phyloP scores from a whole-genome alignment of 1,140 invertebrate genomes.

The Ganaspis sp. region DNA sequence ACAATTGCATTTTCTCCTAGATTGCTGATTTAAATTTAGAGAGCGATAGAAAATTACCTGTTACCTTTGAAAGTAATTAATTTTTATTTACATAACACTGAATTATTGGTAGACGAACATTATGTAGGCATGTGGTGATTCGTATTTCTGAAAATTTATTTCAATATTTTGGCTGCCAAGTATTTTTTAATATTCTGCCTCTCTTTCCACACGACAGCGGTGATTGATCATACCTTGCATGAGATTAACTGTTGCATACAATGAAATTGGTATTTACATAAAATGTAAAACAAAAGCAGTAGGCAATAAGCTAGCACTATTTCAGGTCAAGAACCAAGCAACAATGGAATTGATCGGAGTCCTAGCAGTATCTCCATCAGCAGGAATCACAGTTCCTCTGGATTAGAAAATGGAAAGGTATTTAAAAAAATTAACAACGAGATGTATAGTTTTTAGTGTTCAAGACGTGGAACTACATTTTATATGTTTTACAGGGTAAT shows the following conservation, averaged over 20 bases:
- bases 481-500: constrained; percentile 82
- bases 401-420: constrained; percentile 80
- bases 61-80: too few relatives aligned
- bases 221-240: neutral
- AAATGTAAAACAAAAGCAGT: constrained; percentile 53
- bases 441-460: constrained; percentile 35
- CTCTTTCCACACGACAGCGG: neutral
- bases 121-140: neutral
- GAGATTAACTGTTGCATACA: neutral
- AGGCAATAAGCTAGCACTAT: constrained; percentile 69
- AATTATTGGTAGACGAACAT: neutral
- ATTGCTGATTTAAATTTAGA: too few relatives aligned
- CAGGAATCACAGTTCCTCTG: constrained; percentile 85
- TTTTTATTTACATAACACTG: neutral
- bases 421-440: too few relatives aligned
- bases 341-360: constrained; percentile 84
- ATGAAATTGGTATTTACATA: neutral
- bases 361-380: constrained; percentile 87
- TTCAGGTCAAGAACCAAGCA: constrained; percentile 72
- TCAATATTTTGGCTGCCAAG: neutral
- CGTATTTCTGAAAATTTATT: neutral
- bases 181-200: neutral
- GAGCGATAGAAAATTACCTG: too few relatives aligned
- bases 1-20: too few relatives aligned
- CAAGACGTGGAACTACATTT: constrained; percentile 17